A percentile compares a stretch with the other conserved stretches of the same genome.
These are phyloP conservation scores for Lacerta viridis DNA, from an alignment of 2,797 vertebrate genomes.

Conservation along the genomic window DNA sequence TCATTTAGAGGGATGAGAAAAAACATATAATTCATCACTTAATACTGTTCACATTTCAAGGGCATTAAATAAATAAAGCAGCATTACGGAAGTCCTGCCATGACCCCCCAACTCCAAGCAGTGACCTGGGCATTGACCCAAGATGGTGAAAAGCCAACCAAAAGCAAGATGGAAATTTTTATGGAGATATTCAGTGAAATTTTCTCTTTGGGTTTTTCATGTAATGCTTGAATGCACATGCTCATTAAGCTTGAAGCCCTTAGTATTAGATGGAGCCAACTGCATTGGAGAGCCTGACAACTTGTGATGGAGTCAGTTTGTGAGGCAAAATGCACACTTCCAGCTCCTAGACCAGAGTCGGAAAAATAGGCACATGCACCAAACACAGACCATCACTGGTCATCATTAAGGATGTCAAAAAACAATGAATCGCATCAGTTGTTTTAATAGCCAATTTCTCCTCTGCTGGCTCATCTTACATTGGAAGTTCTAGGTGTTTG, in stretches of 20 bases:
- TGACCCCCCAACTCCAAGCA: not conserved
- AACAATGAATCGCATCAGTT: not conserved
- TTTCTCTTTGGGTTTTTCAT: not conserved
- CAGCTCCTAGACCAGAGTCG: not conserved
- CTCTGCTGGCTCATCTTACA: not conserved
- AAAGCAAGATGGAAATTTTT: not conserved
- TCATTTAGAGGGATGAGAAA: not conserved
- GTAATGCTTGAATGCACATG: not conserved
- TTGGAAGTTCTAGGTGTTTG: no score
- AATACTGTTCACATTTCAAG: not conserved
- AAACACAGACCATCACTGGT: not conserved
- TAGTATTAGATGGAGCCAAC: not conserved
- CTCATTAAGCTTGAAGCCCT: not conserved
- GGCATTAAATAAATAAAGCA: not conserved
- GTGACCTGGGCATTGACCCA: not conserved
- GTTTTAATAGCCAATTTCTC: not conserved
- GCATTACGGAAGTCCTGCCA: not conserved
- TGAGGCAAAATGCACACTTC: not conserved
- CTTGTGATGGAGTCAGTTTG: not conserved
- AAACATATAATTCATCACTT: not conserved
- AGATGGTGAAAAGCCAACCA: not conserved
- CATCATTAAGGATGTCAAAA: not conserved
- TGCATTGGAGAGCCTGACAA: not conserved
- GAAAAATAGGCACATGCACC: not conserved
- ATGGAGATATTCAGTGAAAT: not conserved